These are phyloP conservation scores for Oreortyx pictus DNA, from an alignment of 2,797 vertebrate species.

Conservation along the genomic window DNA sequence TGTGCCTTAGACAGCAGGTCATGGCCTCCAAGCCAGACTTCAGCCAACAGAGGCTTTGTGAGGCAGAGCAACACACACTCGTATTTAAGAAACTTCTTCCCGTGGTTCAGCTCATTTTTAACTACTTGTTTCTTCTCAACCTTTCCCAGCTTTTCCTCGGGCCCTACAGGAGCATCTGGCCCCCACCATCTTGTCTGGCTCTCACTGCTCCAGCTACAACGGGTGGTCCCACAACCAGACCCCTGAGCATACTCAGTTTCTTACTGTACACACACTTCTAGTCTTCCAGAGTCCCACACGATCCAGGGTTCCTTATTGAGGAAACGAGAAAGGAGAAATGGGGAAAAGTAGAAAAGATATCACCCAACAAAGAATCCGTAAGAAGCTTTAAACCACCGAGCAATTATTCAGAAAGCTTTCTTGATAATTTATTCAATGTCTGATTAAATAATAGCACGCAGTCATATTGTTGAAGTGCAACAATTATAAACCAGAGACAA, in stretches of 20 bases:
- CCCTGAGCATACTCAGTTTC: not conserved
- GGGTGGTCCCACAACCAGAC: not conserved
- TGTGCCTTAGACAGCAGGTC: not conserved
- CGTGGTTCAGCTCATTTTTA: not conserved
- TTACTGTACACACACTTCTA: not conserved
- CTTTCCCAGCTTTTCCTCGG: not conserved
- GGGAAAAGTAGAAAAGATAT: not conserved
- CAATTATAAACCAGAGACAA: conserved; percentile 64
- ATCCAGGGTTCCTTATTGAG: not conserved
- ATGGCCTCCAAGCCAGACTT: not conserved
- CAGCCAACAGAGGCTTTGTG: not conserved
- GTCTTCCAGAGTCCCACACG: not conserved
- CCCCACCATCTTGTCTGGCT: not conserved
- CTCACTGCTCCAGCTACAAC: not conserved
- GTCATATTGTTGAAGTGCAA: conserved; percentile 64
- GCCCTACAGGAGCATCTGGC: not conserved
- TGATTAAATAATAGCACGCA: conserved; percentile 63
- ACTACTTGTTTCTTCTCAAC: not conserved
- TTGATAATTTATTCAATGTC: conserved; percentile 48
- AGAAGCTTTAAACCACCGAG: conserved; percentile 35
- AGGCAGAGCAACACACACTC: not conserved
- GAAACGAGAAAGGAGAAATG: not conserved
- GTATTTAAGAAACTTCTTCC: not conserved
- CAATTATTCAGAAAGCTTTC: conserved; percentile 43
- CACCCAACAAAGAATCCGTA: not conserved